Evolutionary conservation across 1,140 invertebrate genomes (phyloP).

Genomic region (Zophobas morio): DNA sequence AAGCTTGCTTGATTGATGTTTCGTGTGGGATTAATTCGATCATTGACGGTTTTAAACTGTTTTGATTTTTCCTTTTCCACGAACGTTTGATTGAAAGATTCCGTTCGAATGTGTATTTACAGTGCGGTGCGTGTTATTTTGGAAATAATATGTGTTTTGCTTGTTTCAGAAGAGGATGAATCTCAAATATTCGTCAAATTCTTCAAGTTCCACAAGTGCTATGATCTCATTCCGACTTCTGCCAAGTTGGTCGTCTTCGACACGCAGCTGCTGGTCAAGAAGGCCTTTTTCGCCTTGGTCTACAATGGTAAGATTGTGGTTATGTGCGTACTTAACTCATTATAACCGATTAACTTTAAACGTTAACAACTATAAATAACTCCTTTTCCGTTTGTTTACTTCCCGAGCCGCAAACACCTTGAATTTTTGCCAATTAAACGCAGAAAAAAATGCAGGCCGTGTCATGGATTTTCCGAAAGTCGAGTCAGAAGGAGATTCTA

Average conservation of each 20-base stretch:
- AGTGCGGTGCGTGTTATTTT: too few relatives aligned
- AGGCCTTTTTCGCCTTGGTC: constrained; percentile 98
- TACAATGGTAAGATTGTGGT: constrained; percentile 87
- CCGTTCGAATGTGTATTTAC: too few relatives aligned
- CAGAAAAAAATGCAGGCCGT: constrained; percentile 1
- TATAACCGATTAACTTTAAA: constrained; percentile 10
- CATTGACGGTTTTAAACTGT: constrained; percentile 23
- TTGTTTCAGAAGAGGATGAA: constrained; percentile 93
- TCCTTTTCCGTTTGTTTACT: constrained; percentile 27
- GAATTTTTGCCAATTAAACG: constrained; percentile 38
- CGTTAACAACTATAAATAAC: constrained; percentile 17
- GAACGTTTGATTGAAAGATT: not conserved
- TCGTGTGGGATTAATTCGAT: constrained; percentile 27
- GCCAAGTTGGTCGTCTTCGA: constrained; percentile 99
- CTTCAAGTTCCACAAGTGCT: constrained; percentile 99
- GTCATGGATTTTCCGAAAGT: constrained; percentile 25
- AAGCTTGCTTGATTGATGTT: not conserved
- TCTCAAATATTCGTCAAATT: constrained; percentile 98
- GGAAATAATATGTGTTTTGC: too few relatives aligned
- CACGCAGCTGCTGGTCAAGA: constrained; percentile 98
- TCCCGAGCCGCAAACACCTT: constrained; percentile 19
- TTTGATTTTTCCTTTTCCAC: not conserved
- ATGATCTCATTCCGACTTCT: constrained; percentile 99
- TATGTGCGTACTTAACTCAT: too few relatives aligned
- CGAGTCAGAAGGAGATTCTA: not conserved